A percentile compares a stretch with the other conserved stretches of the same genome.
Evolutionary conservation across 2,888 invertebrate genomes (phyloP).

Genomic region (Tillus elongatus): DNA sequence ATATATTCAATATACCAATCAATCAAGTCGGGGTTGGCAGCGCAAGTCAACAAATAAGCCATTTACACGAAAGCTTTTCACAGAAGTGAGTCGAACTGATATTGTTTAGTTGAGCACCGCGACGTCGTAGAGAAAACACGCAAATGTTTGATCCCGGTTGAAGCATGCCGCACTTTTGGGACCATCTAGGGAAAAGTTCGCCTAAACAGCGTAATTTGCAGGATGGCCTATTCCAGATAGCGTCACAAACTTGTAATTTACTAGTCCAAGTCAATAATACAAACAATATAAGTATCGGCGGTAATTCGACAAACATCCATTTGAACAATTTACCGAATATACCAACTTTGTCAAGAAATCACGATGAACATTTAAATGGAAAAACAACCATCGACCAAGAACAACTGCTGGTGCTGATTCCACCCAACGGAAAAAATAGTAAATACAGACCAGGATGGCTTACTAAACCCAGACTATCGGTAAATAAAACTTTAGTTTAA

Average conservation of each 20-base stretch:
- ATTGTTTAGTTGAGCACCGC: no score
- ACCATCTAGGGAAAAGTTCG: no score
- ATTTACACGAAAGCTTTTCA: no score
- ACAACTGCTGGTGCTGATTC: slow-evolving; percentile 49
- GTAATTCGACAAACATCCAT: slow-evolving; percentile 54
- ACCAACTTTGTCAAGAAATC: slow-evolving; percentile 11
- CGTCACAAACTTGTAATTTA: slow-evolving; percentile 68
- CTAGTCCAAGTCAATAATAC: slow-evolving; percentile 69
- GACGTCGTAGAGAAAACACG: no score
- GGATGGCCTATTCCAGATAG: slow-evolving; percentile 69
- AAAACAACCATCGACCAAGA: slow-evolving; percentile 26
- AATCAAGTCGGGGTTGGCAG: no score
- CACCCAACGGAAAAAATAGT: slow-evolving; percentile 36
- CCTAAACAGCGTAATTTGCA: no score
- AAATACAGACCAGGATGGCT: slow-evolving; percentile 24
- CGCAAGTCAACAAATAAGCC: no score
- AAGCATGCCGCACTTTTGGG: no score
- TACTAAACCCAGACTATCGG: slow-evolving; percentile 52
- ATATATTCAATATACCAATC: no score
- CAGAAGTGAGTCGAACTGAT: no score
- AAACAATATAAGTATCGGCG: slow-evolving; percentile 62
- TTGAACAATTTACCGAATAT: slow-evolving; percentile 40
- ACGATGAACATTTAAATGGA: slow-evolving; percentile 11
- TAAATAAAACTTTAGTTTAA: no score
- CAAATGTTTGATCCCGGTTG: no score